Evolutionary conservation across 2,888 invertebrate genomes (phyloP), one percentile per base, ranked within the genome.

Genomic region (Drosophila austrosaltans): DNA sequence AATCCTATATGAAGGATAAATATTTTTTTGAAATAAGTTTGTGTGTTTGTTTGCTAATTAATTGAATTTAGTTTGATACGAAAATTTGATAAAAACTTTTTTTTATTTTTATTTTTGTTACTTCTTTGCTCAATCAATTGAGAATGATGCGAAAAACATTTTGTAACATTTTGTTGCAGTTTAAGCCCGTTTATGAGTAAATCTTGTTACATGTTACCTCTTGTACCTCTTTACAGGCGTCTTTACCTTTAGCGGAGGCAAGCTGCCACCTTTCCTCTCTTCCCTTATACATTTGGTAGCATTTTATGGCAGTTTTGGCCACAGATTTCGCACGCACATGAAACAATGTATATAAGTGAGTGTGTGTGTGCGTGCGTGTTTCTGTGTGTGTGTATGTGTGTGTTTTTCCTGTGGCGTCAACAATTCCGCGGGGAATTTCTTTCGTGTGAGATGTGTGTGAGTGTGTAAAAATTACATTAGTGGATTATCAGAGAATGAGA

Each of bases 391-490:
- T n/a, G n/a, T 54, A 36, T 20, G 48, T 25, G 36, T 61, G 61
- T 44, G 53, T 42, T 60, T 60, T 61, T 48, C 61, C 32, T 30
- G 44, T 44, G 44, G 28, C 61, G 32, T 56, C 56, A 30, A 42
- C 42, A 28, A 60, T 36, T 39, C 70, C 60, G 54, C 53, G 66
- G 74, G 74, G 69, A 70, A 58, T 73, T 59, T 48, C 53, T 20
- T n/a, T n/a, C 66, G 71, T 72, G 65, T 66, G 75, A 66, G 66
- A 54, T 32, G 32, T 32, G 32, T 32, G 32, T 32, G 32, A 36
- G 65, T 66, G 66, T 75, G 79, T 79, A 64, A 66, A 77, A 71
- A 67, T 77, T 77, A 78, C 79, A 86, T 83, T 78, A 72, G 81
- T 81, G 81, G 76, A 82, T 81, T 77, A 82, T 77, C 75, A 59